Percentiles rank a stretch among this genome's conserved stretches.
These are phyloP conservation scores for Dinomys branickii DNA, from an alignment of 2,113 vertebrate species.

Conservation along the genomic window DNA sequence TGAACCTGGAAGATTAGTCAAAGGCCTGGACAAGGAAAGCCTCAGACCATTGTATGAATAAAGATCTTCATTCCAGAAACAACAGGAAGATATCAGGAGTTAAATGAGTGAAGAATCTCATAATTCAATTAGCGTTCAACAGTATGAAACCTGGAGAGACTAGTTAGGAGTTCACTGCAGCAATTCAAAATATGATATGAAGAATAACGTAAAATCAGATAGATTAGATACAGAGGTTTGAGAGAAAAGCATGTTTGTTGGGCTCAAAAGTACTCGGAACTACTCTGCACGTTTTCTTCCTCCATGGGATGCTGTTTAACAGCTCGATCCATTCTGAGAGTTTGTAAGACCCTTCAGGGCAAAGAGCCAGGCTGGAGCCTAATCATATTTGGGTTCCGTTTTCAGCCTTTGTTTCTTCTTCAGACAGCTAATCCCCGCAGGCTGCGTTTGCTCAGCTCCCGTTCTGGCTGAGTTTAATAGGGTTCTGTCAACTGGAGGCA, in stretches of 20 bases:
- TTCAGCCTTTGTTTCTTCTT: neutral
- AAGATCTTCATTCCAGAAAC: neutral
- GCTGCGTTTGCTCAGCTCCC: neutral
- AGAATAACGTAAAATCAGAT: slow-evolving; percentile 1
- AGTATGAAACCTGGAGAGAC: neutral
- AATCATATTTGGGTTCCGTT: neutral
- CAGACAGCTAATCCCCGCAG: no score
- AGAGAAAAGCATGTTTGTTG: neutral
- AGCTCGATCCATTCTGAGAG: neutral
- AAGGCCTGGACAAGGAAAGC: neutral
- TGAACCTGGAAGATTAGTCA: neutral
- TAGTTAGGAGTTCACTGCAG: neutral
- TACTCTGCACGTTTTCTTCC: neutral
- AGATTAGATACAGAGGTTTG: neutral
- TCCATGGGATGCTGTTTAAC: neutral
- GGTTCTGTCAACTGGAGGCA: neutral
- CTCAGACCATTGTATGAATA: neutral
- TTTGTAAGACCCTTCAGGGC: neutral
- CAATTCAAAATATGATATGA: neutral
- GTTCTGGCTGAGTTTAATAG: neutral
- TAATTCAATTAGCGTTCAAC: neutral
- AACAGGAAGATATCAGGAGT: neutral
- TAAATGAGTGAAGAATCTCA: neutral
- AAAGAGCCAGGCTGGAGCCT: neutral
- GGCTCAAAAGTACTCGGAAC: neutral